phyloP scores from a whole-genome alignment of 2,888 invertebrate genomes.

The Amblyjoppa proteus region DNA sequence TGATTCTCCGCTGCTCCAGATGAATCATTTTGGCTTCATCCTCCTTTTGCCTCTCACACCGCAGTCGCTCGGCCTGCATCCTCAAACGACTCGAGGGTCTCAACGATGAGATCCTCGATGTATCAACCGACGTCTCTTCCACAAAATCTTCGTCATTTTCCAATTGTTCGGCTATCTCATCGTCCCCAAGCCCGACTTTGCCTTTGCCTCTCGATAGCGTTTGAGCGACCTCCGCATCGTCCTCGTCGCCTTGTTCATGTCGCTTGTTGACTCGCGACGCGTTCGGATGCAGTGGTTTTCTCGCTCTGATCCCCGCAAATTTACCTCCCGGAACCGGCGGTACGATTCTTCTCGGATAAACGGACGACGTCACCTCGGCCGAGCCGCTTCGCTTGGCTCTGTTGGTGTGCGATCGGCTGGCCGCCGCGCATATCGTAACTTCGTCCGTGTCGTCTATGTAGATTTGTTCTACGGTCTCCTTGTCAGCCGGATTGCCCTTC shows the following conservation, averaged over 20 bases:
- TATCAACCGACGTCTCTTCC: conserved; percentile 30
- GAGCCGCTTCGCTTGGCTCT: conserved; percentile 29
- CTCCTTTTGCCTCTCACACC: conserved; percentile 1
- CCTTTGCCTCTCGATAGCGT: conserved; percentile 40
- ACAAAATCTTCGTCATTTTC: conserved; percentile 59
- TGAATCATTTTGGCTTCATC: conserved; percentile 52
- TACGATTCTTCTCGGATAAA: conserved; percentile 71
- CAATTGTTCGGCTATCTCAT: conserved; percentile 68
- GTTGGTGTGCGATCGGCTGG: conserved; percentile 34
- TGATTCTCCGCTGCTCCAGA: conserved; percentile 56
- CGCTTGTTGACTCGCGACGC: conserved; percentile 9
- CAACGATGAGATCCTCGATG: conserved; percentile 59
- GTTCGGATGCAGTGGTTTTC: background rate
- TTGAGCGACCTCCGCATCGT: conserved; percentile 33
- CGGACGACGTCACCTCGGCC: conserved; percentile 28
- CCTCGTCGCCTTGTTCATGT: conserved; percentile 19
- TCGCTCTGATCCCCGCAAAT: background rate
- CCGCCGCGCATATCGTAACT: conserved; percentile 23
- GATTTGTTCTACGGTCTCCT: background rate
- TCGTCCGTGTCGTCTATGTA: conserved; percentile 38
- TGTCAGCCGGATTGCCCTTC: conserved; percentile 25
- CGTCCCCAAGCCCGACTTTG: conserved; percentile 52
- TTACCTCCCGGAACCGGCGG: conserved; percentile 70
- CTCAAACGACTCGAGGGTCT: conserved; percentile 28
- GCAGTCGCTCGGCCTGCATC: conserved; percentile 29